Evolutionary conservation across 2,888 invertebrate genomes (phyloP), one percentile per base, ranked within the genome.

Genomic region (Smittia aterrima): DNA sequence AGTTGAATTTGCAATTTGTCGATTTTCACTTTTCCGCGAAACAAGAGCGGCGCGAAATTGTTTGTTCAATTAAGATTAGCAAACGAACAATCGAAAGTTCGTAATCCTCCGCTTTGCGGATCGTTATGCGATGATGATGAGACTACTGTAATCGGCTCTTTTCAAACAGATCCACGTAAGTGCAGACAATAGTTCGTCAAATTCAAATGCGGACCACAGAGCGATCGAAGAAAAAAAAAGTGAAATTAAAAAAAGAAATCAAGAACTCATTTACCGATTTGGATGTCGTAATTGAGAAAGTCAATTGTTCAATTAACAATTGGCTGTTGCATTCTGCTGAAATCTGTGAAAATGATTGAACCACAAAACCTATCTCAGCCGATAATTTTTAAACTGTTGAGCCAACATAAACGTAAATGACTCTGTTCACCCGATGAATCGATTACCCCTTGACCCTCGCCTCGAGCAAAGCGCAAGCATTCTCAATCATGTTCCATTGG

Each of bases 251-350:
- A 38, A 22, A 58, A 58, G 58, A 22, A 58, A 58, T 58, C 9
- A 58, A 58, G 47, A 20, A 58, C 22, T 58, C 18, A 58, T 22
- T 58, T 11, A 22, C 58, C 2, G 4, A 3, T 6, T 7, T 18
- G 58, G 22, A 13, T 58, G 22, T 58, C 58, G 58, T 58, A 58
- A 58, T 58, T 58, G 58, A 58, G 58, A 58, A 58, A 58, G 58
- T 58, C 20, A 18, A 58, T 58, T 58, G 58, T 58, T 22, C 22
- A 58, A 58, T 58, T 58, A 58, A 58, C 58, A 58, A 22, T 22
- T 22, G 22, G 18, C 32, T 32, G 32, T 9, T 32, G 32, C 32
- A 32, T 32, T 32, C 32, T 32, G 4, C 32, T 58, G 7, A 58
- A 58, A 13, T 58, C 58, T 22, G 47, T 7, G 47, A 47, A 2